Evolutionary conservation across 2,888 invertebrate genomes (phyloP).

Genomic region (Thereva nobilitata): DNA sequence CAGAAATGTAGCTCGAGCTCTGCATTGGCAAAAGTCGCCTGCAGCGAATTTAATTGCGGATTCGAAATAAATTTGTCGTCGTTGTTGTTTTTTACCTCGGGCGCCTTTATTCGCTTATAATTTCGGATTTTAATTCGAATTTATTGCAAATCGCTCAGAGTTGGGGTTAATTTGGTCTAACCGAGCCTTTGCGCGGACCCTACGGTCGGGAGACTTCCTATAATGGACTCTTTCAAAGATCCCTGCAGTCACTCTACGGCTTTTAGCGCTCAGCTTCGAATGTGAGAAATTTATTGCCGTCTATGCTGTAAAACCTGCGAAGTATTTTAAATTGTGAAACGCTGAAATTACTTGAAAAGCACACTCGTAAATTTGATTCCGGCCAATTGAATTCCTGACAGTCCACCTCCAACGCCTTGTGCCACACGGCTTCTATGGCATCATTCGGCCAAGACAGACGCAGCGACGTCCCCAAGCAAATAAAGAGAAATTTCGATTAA

Average conservation of each 20-base stretch:
- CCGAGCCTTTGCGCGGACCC: conserved; percentile 35
- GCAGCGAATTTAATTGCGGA: conserved; percentile 54
- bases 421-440: no score
- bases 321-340: conserved; percentile 23
- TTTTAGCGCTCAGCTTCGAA: conserved; percentile 14
- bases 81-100: conserved; percentile 20
- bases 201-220: conserved; percentile 33
- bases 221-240: not conserved
- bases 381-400: conserved; percentile 1
- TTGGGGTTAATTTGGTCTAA: conserved; percentile 43
- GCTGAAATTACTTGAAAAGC: conserved; percentile 27
- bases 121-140: conserved; percentile 44
- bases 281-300: conserved; percentile 31
- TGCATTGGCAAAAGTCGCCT: conserved; percentile 48
- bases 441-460: no score
- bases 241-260: conserved; percentile 6
- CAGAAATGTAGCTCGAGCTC: conserved; percentile 26
- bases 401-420: not conserved
- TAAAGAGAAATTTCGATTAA: no score
- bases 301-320: conserved; percentile 16
- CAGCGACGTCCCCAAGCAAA: no score
- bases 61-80: conserved; percentile 53
- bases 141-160: conserved; percentile 46
- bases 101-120: conserved; percentile 36
- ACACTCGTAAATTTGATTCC: conserved; percentile 2